These are phyloP conservation scores for Drosophila ambigua DNA, from an alignment of 1,140 invertebrate species.

Conservation along the genomic window DNA sequence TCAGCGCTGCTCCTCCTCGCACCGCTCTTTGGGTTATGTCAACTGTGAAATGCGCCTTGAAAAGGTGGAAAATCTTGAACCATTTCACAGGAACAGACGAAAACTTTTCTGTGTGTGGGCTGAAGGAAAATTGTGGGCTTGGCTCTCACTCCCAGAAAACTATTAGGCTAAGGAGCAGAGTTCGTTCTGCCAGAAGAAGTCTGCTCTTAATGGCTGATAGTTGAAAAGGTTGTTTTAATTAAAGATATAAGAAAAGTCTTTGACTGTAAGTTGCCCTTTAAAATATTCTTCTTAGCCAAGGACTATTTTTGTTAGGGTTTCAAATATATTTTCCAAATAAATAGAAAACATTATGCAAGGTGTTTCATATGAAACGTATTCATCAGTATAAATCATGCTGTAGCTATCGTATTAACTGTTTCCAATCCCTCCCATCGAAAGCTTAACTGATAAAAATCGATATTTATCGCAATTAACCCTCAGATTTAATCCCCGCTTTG, in stretches of 20 bases:
- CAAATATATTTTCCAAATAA: not conserved
- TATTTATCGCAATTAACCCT: conserved; percentile 33
- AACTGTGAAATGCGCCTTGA: conserved; percentile 65
- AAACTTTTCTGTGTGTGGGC: conserved; percentile 28
- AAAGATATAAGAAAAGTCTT: not conserved
- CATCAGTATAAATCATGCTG: too few relatives aligned
- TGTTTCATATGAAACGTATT: too few relatives aligned
- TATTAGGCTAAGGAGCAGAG: conserved; percentile 7
- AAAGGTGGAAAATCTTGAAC: conserved; percentile 59
- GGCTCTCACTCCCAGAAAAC: not conserved
- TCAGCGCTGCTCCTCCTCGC: not conserved
- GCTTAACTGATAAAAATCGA: conserved; percentile 8
- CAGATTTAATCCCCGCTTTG: conserved; percentile 41
- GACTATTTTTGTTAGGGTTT: not conserved
- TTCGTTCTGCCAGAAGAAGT: not conserved
- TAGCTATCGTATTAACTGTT: not conserved
- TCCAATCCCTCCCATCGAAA: not conserved
- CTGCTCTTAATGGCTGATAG: not conserved
- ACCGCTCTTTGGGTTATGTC: conserved; percentile 55
- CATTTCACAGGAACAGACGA: conserved; percentile 39
- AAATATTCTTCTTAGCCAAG: too few relatives aligned
- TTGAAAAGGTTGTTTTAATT: not conserved
- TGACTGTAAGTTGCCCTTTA: not conserved
- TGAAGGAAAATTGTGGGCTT: conserved; percentile 33
- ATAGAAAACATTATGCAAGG: too few relatives aligned